These are phyloP conservation scores for Sphaerophoria rueppellii DNA, from an alignment of 2,888 invertebrate species.

Conservation along the genomic window DNA sequence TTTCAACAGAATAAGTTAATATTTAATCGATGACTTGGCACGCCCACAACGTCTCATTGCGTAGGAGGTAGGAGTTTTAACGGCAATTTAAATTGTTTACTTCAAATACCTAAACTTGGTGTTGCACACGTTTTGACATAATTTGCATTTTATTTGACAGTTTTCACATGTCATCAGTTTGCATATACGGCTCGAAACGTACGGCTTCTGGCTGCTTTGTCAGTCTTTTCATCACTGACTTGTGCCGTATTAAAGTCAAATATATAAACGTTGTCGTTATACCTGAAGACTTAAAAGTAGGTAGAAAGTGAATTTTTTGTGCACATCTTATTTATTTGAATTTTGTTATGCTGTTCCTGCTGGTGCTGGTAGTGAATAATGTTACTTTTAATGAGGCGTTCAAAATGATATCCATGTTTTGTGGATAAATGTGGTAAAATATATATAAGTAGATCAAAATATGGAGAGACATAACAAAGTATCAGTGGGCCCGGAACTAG, in stretches of 20 bases:
- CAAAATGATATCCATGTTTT: not conserved
- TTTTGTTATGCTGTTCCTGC: not conserved
- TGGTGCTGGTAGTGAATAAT: not conserved
- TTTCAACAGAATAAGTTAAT: constrained; percentile 58
- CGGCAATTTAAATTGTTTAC: constrained; percentile 36
- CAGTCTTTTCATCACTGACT: constrained; percentile 34
- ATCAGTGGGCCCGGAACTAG: no score
- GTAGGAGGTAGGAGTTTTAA: constrained; percentile 16
- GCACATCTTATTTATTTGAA: constrained; percentile 2
- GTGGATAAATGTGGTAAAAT: not conserved
- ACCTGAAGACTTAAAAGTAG: not conserved
- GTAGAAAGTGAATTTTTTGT: constrained; percentile 46
- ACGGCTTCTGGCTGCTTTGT: constrained; percentile 7
- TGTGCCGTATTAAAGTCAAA: constrained; percentile 50
- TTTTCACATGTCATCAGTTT: constrained; percentile 70
- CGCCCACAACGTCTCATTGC: constrained; percentile 54
- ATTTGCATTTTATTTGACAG: constrained; percentile 79
- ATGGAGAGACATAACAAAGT: no score
- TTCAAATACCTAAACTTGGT: constrained; percentile 16
- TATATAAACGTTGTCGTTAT: constrained; percentile 11
- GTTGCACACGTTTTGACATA: constrained; percentile 74
- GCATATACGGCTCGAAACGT: not conserved
- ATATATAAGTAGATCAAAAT: not conserved
- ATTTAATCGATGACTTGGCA: constrained; percentile 61
- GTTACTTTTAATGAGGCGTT: not conserved